A percentile compares a stretch with the other conserved stretches of the same genome.
These are phyloP conservation scores for Limnephilus auricula DNA, from an alignment of 2,888 invertebrate genomes.

Conservation along the genomic window DNA sequence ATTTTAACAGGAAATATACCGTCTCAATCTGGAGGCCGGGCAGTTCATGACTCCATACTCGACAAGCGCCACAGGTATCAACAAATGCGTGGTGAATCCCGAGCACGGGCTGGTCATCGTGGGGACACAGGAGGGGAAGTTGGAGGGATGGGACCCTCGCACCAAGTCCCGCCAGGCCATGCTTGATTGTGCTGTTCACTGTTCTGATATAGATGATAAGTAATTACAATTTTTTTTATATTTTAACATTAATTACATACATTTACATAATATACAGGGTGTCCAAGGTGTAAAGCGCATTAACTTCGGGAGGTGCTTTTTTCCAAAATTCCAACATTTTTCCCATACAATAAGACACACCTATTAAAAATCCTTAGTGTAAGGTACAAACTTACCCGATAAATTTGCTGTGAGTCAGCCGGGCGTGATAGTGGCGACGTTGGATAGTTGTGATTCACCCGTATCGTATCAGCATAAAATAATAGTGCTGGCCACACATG, in stretches of 20 bases:
- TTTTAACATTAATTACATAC: not conserved
- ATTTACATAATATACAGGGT: not conserved
- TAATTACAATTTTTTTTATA: constrained; percentile 66
- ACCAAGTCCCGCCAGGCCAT: constrained; percentile 85
- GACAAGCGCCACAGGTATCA: constrained; percentile 86
- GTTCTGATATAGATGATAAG: constrained; percentile 77
- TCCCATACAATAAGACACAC: too few relatives aligned
- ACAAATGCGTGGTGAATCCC: constrained; percentile 91
- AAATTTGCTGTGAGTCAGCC: too few relatives aligned
- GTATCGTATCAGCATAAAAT: too few relatives aligned
- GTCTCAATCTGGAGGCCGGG: constrained; percentile 96
- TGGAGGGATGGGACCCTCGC: constrained; percentile 98
- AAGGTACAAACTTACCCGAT: too few relatives aligned
- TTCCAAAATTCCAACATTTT: too few relatives aligned
- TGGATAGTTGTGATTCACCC: too few relatives aligned
- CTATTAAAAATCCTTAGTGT: too few relatives aligned
- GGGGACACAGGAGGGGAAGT: constrained; percentile 93
- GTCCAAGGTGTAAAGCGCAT: too few relatives aligned
- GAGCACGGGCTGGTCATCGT: constrained; percentile 91
- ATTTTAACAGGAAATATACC: constrained; percentile 88
- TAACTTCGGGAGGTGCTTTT: too few relatives aligned
- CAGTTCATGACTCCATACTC: constrained; percentile 92
- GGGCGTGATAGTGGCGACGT: too few relatives aligned
- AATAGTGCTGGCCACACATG: too few relatives aligned
- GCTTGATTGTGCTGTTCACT: constrained; percentile 89